phyloP scores from a whole-genome alignment of 92 coral and sea anemone species.

The Isaurus tuberculatus region DNA sequence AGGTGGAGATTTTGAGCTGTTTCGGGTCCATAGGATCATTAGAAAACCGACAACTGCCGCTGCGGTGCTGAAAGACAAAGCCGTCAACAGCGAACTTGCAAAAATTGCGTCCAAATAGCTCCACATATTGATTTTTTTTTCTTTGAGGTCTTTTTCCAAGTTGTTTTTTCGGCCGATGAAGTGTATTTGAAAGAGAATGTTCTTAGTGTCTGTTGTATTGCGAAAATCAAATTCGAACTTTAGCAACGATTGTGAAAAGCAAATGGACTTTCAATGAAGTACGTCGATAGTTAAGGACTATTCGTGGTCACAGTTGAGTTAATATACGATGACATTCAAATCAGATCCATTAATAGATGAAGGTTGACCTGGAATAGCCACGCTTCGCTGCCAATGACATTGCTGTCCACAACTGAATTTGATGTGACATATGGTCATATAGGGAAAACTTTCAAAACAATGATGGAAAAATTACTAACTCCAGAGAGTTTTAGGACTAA shows the following conservation, averaged over 20 bases:
- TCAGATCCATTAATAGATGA: conserved; percentile 17
- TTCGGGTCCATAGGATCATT: conserved; percentile 17
- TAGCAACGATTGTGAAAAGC: conserved; percentile 8
- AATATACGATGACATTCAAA: conserved; percentile 42
- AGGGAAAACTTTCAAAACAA: conserved; percentile 27
- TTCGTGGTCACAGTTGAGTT: conserved; percentile 31
- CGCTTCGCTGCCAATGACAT: conserved; percentile 31
- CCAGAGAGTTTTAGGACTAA: not conserved
- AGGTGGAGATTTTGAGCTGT: conserved; percentile 73
- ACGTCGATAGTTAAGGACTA: conserved; percentile 20
- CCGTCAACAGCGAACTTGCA: conserved; percentile 34
- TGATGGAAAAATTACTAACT: not conserved
- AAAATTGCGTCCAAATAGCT: conserved; percentile 33
- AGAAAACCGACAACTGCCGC: conserved; percentile 40
- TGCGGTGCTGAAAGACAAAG: conserved; percentile 50
- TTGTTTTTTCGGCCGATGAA: not conserved
- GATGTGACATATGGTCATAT: conserved; percentile 25
- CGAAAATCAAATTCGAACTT: not conserved
- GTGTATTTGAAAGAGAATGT: not conserved
- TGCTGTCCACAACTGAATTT: not conserved
- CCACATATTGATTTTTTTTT: conserved; percentile 31
- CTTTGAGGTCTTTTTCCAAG: not conserved
- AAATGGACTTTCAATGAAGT: conserved; percentile 35
- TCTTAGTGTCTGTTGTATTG: not conserved
- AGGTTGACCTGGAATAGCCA: conserved; percentile 37